Base-by-base conservation (phyloP, 2,888 invertebrate genomes). In the Ectemnius cavifrons region DNA sequence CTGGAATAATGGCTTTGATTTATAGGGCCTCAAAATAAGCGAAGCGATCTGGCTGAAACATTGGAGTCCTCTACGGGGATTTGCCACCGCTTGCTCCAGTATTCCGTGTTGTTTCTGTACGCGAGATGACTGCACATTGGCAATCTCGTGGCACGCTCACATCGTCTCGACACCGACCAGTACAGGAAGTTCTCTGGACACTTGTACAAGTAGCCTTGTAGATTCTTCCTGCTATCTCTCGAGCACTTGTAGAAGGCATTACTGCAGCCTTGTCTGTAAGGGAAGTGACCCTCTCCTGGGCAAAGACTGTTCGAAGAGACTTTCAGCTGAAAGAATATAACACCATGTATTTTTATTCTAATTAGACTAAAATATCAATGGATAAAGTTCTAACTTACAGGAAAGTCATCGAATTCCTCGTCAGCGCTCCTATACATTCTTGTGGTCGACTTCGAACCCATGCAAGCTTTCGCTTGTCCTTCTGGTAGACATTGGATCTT, bases 131-230 rank as follows among this genome's bases (percentile, higher is more conserved):
- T 80, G 81, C 96, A 96, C 86, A 93, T 93, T 68, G 93, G 92
- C 63, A 96, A 90, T 86, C 93, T 93, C 59, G 92, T 91, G 0
- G 92, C 91, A 58, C 93, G 93, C 91, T 97, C 96, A 88, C 96
- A 97, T 86, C 95, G 92, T 89, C 94, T 93, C 83, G 96, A 96
- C 3, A 95, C 93, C 58, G 94, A 93, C 96, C 96, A 96, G 88
- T 94, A 97, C 4, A 94, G 92, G 84, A 94, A 96, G 58, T 94
- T 94, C 84, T 94, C 92, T 0, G 97, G 97, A 91, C 97, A 97
- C 85, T 94, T 95, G 89, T 95, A 94, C 14, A 97, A 92, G 84
- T 93, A 94, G 16, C 95, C 96, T 89, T 94, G 92, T 81, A 95
- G 88, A 66, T 91, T 92, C 46, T 90, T 87, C 60, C 92, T 92